Conservation (phyloP, 2,113 vertebrate species). For the Leucosticte australis region DNA sequence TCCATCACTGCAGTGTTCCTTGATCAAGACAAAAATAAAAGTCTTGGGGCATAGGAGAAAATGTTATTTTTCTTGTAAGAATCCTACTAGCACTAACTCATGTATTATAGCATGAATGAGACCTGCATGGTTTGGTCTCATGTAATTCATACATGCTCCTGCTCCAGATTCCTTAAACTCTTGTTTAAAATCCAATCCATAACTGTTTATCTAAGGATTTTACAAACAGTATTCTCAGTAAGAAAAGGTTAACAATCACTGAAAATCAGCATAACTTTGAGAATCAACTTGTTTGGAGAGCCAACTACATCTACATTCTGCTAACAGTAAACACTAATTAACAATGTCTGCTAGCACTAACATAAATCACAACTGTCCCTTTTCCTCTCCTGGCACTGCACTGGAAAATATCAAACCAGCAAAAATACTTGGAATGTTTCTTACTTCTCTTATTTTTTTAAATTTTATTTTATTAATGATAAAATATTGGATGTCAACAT, state of each 20-base stretch:
- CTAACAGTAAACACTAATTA: conserved; percentile 64
- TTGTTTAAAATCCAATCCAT: neutral
- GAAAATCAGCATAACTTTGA: neutral
- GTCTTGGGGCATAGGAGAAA: neutral
- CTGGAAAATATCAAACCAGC: conserved; percentile 75
- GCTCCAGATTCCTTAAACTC: neutral
- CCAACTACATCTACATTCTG: neutral
- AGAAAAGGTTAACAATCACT: neutral
- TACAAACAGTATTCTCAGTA: neutral
- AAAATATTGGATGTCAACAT: conserved; percentile 78
- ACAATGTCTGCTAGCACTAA: conserved; percentile 23
- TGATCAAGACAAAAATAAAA: neutral
- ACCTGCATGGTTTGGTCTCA: neutral
- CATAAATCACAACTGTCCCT: conserved; percentile 69
- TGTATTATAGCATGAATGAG: neutral
- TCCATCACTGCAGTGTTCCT: neutral
- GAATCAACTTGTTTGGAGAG: neutral
- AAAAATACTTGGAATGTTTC: conserved; percentile 74
- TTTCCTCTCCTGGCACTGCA: conserved; percentile 39
- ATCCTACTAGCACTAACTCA: neutral
- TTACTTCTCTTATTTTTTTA: neutral
- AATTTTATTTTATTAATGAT: conserved; percentile 74
- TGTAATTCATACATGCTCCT: neutral
- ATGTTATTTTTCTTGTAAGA: neutral
- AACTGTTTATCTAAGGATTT: neutral